Percentiles rank a stretch among this genome's conserved stretches.
phyloP scores from a whole-genome alignment of 2,113 vertebrate genomes.

The Leptodactylus fuscus region DNA sequence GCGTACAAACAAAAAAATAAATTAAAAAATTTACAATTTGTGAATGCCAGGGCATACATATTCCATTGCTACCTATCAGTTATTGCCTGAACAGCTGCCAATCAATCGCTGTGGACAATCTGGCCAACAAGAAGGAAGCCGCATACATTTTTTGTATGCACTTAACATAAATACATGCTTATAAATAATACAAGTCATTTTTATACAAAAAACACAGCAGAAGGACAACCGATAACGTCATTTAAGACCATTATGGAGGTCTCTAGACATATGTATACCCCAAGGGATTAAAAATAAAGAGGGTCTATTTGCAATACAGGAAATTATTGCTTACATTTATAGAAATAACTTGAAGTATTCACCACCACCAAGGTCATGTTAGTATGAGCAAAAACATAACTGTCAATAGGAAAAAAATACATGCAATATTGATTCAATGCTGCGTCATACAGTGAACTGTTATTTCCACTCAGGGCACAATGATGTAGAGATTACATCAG shows the following conservation, averaged over 20 bases:
- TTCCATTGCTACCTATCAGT: neutral
- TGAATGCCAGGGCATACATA: neutral
- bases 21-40: neutral
- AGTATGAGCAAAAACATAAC: neutral
- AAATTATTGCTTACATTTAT: neutral
- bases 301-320: conserved; percentile 10
- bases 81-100: neutral
- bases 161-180: neutral
- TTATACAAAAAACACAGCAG: neutral
- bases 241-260: conserved; percentile 8
- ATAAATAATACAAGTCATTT: conserved; percentile 7
- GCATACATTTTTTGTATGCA: conserved; percentile 4
- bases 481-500: no score
- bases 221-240: neutral
- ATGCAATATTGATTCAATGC: neutral
- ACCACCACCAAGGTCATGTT: neutral
- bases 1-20: neutral
- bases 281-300: neutral
- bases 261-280: neutral
- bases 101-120: neutral
- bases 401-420: neutral
- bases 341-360: neutral
- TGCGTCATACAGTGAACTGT: no score
- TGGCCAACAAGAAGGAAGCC: neutral
- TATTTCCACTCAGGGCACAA: no score